Base-by-base conservation (phyloP, 2,113 vertebrate genomes). In the Pantherophis guttatus region DNA sequence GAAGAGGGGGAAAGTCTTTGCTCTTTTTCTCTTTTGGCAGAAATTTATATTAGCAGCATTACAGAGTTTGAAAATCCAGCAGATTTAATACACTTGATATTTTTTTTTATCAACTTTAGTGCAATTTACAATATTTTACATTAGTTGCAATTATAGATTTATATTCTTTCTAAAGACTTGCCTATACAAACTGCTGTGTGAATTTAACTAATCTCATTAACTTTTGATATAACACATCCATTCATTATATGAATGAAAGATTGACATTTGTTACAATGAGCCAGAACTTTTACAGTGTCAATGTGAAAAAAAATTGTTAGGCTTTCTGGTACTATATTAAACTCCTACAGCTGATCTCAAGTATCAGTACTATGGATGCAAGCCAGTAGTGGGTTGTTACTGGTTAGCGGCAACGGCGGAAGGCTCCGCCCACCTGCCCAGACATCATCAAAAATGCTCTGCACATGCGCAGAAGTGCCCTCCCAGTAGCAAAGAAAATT, bases 281-380 rank as follows among this genome's bases (percentile, higher is more conserved):
- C 88, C 17, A 86, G 95, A 65, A 92, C 24, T 4, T 91, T 57
- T 10, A 86, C 91, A 15, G 44, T 91, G 93, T 94, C 94, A 97
- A 94, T 92, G 89, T 95, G 44, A 62, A 62, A 86, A 92, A 93
- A 90, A n/a, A 57, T 21, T 58, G 29, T 88, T 93, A 54, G 17
- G 23, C 3, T 95, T 96, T 95, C 92, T 96, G 93, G 94, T 91
- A 91, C 88, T 90, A 93, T 96, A 94, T 92, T 58, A 86, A n/a
- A 62, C 89, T 94, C 33, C 55, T 26, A 13, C 13, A 90, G 92
- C 52, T 96, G 86, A 96, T 8, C 21, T 39, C 91, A 90, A 92
- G 94, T 95, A 50, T 7, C 1, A 89, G 48, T 95, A 93, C 13
- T 58, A 70, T 58, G 57, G 92, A 0, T 44, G 3, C 44, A 44